These are phyloP conservation scores for Argynnis bischoffii DNA, from an alignment of 2,888 invertebrate genomes.

Conservation along the genomic window DNA sequence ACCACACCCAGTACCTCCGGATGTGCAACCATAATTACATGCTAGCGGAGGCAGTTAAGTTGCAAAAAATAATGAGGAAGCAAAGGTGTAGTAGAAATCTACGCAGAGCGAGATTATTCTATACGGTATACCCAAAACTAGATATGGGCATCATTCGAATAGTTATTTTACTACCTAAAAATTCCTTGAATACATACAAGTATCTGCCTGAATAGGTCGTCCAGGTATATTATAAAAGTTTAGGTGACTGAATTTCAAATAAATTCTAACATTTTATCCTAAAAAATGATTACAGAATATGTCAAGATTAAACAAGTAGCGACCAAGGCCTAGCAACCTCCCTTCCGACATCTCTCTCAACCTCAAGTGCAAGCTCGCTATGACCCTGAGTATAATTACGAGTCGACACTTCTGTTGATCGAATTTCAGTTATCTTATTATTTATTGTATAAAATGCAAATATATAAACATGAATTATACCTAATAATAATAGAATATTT, in stretches of 20 bases:
- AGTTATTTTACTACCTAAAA: background rate
- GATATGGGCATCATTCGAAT: background rate
- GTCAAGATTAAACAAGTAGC: slow-evolving; percentile 14
- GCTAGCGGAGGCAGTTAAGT: no score
- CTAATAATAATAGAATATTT: no score
- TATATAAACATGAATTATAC: background rate
- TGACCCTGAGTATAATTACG: slow-evolving; percentile 34
- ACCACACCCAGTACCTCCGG: no score
- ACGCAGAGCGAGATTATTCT: no score
- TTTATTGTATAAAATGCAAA: slow-evolving; percentile 1
- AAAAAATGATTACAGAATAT: slow-evolving; percentile 19
- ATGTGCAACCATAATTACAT: no score
- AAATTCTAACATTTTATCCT: slow-evolving; percentile 11
- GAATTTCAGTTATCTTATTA: slow-evolving; percentile 23
- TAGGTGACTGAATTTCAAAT: slow-evolving; percentile 4
- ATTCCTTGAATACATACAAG: background rate
- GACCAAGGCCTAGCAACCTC: slow-evolving; percentile 23
- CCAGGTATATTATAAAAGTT: slow-evolving; percentile 3
- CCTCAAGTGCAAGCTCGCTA: slow-evolving; percentile 26
- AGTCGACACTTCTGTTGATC: slow-evolving; percentile 27
- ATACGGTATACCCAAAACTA: background rate
- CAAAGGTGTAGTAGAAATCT: no score
- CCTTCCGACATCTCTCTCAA: slow-evolving; percentile 27
- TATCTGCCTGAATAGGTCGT: background rate
- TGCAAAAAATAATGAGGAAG: no score